These are phyloP conservation scores for Centruroides sculpturatus DNA, from an alignment of 1,140 invertebrate species.

Conservation along the genomic window DNA sequence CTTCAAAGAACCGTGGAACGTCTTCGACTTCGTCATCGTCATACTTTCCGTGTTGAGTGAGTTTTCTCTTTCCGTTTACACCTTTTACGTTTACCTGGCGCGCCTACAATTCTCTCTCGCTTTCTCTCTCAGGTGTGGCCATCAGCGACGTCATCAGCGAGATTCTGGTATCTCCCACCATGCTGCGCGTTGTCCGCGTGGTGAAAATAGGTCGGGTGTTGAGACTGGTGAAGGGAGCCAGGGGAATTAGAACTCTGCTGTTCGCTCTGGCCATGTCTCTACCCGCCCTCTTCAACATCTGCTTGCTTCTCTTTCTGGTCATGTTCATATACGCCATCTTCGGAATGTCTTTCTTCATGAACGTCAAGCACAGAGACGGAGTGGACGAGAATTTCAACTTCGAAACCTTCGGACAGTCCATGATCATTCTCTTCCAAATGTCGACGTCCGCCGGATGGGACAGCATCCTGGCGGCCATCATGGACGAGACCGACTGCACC, in stretches of 20 bases:
- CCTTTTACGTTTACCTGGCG: not conserved
- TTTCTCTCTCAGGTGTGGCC: conserved; percentile 59
- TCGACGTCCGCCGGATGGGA: conserved; percentile 97
- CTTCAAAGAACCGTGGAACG: conserved; percentile 98
- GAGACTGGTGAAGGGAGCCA: conserved; percentile 90
- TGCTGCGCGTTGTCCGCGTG: conserved; percentile 90
- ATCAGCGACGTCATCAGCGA: conserved; percentile 91
- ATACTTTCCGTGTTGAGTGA: conserved; percentile 94
- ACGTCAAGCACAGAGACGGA: conserved; percentile 75
- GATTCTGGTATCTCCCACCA: conserved; percentile 93
- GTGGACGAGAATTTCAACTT: conserved; percentile 97
- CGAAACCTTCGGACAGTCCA: conserved; percentile 92
- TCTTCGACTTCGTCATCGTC: conserved; percentile 98
- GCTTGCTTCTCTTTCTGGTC: conserved; percentile 88
- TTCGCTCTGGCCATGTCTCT: conserved; percentile 96
- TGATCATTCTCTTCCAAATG: conserved; percentile 97
- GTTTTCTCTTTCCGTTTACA: conserved; percentile 20
- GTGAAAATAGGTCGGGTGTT: conserved; percentile 94
- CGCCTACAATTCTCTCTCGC: not conserved
- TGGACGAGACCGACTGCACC: conserved; percentile 85
- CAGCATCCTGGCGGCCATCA: conserved; percentile 84
- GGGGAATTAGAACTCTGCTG: conserved; percentile 89
- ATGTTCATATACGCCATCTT: conserved; percentile 99
- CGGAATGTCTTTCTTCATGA: conserved; percentile 99
- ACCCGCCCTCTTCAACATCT: conserved; percentile 97